phyloP scores from a whole-genome alignment of 2,113 vertebrate species.

The Alouatta palliata region DNA sequence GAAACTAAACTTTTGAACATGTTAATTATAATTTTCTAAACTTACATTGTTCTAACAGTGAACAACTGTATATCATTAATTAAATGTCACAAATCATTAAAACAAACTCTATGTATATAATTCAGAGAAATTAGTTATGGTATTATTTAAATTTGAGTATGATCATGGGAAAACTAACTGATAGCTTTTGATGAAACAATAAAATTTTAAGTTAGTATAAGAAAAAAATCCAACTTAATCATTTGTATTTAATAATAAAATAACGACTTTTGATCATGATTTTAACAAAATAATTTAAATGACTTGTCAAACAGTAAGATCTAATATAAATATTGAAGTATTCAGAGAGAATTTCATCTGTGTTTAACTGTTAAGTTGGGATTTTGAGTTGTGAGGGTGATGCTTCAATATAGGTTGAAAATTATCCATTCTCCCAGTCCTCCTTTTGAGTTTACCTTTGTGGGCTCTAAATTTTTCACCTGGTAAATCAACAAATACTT shows the following conservation, averaged over 20 bases:
- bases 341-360: background rate
- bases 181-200: constrained; percentile 47
- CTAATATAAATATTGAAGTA: background rate
- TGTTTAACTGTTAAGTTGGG: constrained; percentile 39
- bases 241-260: constrained; percentile 16
- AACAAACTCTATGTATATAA: constrained; percentile 24
- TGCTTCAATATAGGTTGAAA: background rate
- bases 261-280: background rate
- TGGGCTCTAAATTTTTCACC: constrained; percentile 28
- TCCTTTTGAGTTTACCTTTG: background rate
- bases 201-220: constrained; percentile 37
- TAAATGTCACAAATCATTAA: constrained; percentile 32
- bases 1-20: constrained; percentile 45
- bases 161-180: background rate
- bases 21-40: constrained; percentile 45
- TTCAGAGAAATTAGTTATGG: background rate
- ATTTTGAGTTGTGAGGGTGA: constrained; percentile 44
- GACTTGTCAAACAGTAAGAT: constrained; percentile 17
- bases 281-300: constrained; percentile 30
- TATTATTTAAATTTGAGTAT: background rate
- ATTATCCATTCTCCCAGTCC: background rate
- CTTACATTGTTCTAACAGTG: background rate
- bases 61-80: constrained; percentile 36
- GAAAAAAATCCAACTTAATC: constrained; percentile 34
- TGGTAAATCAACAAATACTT: background rate